These are phyloP conservation scores for Lasioglossum calceatum DNA, from an alignment of 2,888 invertebrate species.

Conservation along the genomic window DNA sequence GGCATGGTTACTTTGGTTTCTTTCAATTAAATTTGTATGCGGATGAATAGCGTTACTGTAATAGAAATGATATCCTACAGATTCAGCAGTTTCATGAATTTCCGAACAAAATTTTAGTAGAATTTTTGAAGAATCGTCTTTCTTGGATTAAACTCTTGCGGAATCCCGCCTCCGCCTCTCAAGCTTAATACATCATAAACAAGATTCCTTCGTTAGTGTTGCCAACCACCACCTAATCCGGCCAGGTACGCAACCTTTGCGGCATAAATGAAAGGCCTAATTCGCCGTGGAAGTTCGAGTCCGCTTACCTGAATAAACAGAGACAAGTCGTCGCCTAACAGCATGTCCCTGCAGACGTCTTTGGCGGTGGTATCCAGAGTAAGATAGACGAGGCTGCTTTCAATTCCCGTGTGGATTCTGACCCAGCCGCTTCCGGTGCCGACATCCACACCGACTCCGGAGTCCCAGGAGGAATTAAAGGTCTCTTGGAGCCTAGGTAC, in stretches of 20 bases:
- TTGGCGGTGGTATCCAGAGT: constrained; percentile 86
- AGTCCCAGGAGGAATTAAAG: constrained; percentile 82
- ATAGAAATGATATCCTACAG: too few relatives aligned
- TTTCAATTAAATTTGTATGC: too few relatives aligned
- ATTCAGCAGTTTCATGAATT: too few relatives aligned
- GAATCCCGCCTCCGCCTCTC: background rate
- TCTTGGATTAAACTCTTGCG: background rate
- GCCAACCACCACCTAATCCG: background rate
- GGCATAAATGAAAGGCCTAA: constrained; percentile 61
- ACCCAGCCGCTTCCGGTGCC: constrained; percentile 87
- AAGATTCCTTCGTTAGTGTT: constrained; percentile 39
- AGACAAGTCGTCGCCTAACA: constrained; percentile 83
- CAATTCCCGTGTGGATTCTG: constrained; percentile 87
- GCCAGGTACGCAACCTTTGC: constrained; percentile 18
- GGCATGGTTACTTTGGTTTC: too few relatives aligned
- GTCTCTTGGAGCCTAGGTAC: constrained; percentile 66
- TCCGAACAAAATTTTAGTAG: too few relatives aligned
- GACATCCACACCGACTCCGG: constrained; percentile 85
- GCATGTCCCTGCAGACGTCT: constrained; percentile 85
- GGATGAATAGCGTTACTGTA: too few relatives aligned
- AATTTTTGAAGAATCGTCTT: too few relatives aligned
- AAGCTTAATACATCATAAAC: background rate
- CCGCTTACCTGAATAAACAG: constrained; percentile 81
- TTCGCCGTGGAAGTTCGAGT: constrained; percentile 47
- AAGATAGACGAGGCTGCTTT: constrained; percentile 87